Conservation (phyloP, 2,888 invertebrate genomes). For the Tenthredo distinguenda region DNA sequence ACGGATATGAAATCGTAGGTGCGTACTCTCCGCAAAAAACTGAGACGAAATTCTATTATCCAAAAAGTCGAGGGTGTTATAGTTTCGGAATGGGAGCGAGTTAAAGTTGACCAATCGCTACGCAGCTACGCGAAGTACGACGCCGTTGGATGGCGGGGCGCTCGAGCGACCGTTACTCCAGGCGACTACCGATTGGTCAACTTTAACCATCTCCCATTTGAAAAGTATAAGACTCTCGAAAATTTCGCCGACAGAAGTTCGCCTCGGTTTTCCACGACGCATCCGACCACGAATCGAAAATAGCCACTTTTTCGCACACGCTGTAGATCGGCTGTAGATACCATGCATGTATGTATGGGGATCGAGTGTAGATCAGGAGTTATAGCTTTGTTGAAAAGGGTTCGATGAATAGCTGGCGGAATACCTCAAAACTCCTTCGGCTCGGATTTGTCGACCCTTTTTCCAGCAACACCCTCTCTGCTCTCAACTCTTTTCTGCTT, state of each 20-base stretch:
- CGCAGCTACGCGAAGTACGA: background rate
- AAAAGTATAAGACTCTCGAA: background rate
- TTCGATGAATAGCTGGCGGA: constrained; percentile 1
- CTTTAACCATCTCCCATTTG: background rate
- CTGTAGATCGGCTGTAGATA: background rate
- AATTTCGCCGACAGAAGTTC: background rate
- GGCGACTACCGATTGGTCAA: background rate
- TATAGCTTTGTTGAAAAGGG: constrained; percentile 31
- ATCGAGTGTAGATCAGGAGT: constrained; percentile 10
- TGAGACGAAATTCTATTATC: background rate
- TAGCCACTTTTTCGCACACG: background rate
- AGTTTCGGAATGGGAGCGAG: background rate
- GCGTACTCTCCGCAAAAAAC: background rate
- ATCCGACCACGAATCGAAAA: background rate
- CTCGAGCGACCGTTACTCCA: background rate
- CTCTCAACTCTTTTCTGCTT: background rate
- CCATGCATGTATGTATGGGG: background rate
- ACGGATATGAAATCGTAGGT: background rate
- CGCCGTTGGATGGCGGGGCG: background rate
- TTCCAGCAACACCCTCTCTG: background rate
- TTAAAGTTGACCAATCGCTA: background rate
- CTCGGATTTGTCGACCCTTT: constrained; percentile 1
- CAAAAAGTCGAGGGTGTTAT: background rate
- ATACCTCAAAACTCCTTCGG: background rate
- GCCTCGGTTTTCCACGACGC: background rate